These are phyloP conservation scores for Pseudomyrmex pallidus DNA, from an alignment of 1,140 invertebrate genomes.

Conservation along the genomic window DNA sequence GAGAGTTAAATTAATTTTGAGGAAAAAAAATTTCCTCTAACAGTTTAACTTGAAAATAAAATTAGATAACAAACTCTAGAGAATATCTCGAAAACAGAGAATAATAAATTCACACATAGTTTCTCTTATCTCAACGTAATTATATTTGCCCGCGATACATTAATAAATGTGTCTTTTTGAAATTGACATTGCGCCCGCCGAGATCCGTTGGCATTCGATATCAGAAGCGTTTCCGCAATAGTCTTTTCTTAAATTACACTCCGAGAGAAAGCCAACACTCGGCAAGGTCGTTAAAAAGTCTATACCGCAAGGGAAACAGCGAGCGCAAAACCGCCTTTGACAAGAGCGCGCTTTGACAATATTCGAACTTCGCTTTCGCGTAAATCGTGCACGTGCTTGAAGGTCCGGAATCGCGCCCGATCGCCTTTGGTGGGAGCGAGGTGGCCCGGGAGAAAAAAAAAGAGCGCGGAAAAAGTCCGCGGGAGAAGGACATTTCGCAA, in stretches of 20 bases:
- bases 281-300: conserved; percentile 12
- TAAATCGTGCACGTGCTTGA: conserved; percentile 26
- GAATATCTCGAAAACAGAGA: no score
- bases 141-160: no score
- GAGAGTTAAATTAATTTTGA: no score
- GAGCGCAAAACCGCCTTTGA: conserved; percentile 19
- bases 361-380: conserved; percentile 42
- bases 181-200: not conserved
- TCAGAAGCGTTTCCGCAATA: not conserved
- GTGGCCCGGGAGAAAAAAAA: conserved; percentile 10
- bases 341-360: conserved; percentile 15
- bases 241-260: not conserved
- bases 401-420: conserved; percentile 42
- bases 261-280: not conserved
- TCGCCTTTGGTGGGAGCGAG: conserved; percentile 23
- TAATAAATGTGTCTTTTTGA: no score
- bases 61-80: no score
- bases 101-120: no score
- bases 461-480: conserved; percentile 19
- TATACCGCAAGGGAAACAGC: conserved; percentile 11
- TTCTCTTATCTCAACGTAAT: no score
- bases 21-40: no score
- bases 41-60: no score
- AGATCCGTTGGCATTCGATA: not conserved
- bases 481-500: conserved; percentile 45